phyloP scores from a whole-genome alignment of 2,888 invertebrate species.

The Sarcophaga carnaria region DNA sequence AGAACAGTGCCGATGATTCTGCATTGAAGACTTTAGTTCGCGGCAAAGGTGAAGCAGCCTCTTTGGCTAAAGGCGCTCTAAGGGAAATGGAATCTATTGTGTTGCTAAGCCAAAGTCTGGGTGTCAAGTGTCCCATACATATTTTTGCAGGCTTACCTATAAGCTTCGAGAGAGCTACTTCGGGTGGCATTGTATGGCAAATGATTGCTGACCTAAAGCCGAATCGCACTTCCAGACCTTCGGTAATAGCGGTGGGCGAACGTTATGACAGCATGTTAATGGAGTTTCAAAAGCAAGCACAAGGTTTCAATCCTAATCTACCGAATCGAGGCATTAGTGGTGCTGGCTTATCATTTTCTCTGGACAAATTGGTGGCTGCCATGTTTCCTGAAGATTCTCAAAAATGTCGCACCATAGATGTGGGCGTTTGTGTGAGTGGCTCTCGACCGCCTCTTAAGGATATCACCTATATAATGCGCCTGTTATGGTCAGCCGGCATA shows the following conservation, averaged over 20 bases:
- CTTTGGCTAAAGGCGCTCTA: constrained; percentile 87
- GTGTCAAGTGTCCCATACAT: constrained; percentile 87
- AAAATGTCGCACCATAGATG: constrained; percentile 84
- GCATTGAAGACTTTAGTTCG: constrained; percentile 84
- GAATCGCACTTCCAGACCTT: constrained; percentile 83
- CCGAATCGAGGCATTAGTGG: constrained; percentile 82
- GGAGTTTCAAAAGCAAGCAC: constrained; percentile 84
- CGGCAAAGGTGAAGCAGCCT: constrained; percentile 86
- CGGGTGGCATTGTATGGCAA: constrained; percentile 85
- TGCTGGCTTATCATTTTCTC: constrained; percentile 92
- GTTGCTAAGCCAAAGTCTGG: constrained; percentile 87
- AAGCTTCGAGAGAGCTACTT: constrained; percentile 83
- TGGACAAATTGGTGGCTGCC: constrained; percentile 89
- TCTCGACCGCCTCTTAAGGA: constrained; percentile 83
- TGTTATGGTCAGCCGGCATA: constrained; percentile 89
- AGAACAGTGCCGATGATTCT: constrained; percentile 77
- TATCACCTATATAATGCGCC: constrained; percentile 83
- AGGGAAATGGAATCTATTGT: constrained; percentile 89
- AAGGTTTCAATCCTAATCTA: constrained; percentile 78
- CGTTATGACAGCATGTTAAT: constrained; percentile 92
- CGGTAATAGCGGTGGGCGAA: constrained; percentile 93
- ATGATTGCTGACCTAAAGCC: constrained; percentile 81
- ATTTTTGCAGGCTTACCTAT: constrained; percentile 82
- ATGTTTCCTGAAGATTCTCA: constrained; percentile 83
- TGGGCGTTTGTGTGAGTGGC: constrained; percentile 87